phyloP scores from a whole-genome alignment of 2,888 invertebrate genomes.

The Oligia strigilis region DNA sequence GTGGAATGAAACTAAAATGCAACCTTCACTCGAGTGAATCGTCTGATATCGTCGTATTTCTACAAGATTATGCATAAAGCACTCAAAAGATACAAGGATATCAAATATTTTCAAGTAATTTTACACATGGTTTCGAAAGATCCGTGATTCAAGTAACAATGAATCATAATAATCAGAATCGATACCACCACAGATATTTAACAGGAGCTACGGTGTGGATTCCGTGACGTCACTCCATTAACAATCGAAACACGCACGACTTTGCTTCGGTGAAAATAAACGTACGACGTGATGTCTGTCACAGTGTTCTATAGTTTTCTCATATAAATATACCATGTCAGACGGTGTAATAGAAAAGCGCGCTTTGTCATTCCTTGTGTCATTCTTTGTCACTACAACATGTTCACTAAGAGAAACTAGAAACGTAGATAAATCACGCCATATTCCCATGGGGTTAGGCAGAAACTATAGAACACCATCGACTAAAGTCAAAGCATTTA shows the following conservation, averaged over 20 bases:
- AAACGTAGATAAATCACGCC: not conserved
- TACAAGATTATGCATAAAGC: not conserved
- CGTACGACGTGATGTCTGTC: constrained; percentile 27
- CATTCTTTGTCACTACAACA: too few relatives aligned
- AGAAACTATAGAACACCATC: too few relatives aligned
- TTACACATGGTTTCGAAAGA: constrained; percentile 8
- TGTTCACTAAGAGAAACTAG: not conserved
- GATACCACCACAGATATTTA: constrained; percentile 41
- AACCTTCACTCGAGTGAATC: not conserved
- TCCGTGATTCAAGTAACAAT: constrained; percentile 41
- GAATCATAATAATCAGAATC: constrained; percentile 52
- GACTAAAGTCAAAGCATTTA: too few relatives aligned
- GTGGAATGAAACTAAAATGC: not conserved
- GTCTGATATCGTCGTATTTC: not conserved
- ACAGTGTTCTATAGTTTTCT: constrained; percentile 12
- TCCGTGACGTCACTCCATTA: constrained; percentile 55
- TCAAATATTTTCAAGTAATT: not conserved
- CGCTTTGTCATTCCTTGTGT: not conserved
- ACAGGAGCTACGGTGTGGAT: constrained; percentile 42
- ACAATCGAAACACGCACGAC: constrained; percentile 51
- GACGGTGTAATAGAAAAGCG: constrained; percentile 19
- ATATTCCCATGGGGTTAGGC: not conserved
- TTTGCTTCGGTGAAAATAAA: constrained; percentile 40
- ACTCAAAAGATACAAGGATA: not conserved
- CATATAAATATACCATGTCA: constrained; percentile 33